Conservation (phyloP, 92 coral and sea anemone species). For the Desmophyllum pertusum region DNA sequence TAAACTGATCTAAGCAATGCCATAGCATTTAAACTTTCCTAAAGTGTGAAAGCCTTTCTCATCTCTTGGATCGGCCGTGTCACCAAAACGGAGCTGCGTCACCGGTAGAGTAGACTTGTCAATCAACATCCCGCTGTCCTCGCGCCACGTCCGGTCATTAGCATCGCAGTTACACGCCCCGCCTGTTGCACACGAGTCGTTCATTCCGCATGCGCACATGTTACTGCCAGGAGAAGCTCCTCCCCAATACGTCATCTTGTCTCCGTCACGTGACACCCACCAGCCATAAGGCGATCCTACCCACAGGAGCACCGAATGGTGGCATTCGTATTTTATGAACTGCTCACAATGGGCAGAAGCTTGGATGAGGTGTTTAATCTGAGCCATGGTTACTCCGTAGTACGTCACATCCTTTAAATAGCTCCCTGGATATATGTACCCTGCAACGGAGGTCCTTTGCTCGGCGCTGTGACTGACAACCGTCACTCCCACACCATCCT, state of each 20-base stretch:
- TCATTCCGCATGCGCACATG: conserved; percentile 76
- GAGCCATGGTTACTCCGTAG: conserved; percentile 52
- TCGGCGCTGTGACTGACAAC: conserved; percentile 67
- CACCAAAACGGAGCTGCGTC: conserved; percentile 67
- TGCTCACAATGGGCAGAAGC: conserved; percentile 71
- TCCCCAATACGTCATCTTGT: conserved; percentile 83
- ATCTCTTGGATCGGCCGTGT: conserved; percentile 56
- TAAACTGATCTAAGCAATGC: conserved; percentile 24
- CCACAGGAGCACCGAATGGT: conserved; percentile 47
- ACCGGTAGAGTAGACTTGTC: conserved; percentile 61
- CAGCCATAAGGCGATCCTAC: conserved; percentile 58
- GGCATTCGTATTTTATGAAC: conserved; percentile 78
- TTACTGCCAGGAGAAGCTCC: conserved; percentile 72
- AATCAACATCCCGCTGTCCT: conserved; percentile 69
- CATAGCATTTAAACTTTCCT: conserved; percentile 63
- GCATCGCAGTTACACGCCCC: conserved; percentile 71
- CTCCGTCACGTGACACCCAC: conserved; percentile 91
- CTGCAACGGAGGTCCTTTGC: conserved; percentile 49
- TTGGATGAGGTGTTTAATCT: conserved; percentile 55
- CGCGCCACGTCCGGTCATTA: conserved; percentile 71
- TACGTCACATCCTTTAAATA: conserved; percentile 55
- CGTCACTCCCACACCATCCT: conserved; percentile 73
- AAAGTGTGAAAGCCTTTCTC: conserved; percentile 67
- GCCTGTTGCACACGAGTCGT: conserved; percentile 49
- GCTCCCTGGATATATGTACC: conserved; percentile 55